Evolutionary conservation across 2,888 invertebrate genomes (phyloP), one percentile per base, ranked within the genome.

Genomic region (Phrixothrix hirtus): DNA sequence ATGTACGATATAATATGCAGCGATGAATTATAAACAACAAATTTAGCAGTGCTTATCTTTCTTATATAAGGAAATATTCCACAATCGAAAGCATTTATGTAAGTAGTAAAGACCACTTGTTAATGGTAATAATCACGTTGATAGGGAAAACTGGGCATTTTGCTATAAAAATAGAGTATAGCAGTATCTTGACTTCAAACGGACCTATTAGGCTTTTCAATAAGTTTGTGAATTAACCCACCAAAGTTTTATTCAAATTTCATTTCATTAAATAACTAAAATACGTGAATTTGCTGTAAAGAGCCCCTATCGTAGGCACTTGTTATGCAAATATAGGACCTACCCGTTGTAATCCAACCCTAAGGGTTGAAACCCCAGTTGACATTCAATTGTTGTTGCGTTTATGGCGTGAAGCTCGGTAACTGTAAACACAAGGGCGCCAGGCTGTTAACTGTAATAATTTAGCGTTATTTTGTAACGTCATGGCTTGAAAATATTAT

Each of bases 351-450:
- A 63, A 63, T 60, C 60, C 58, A 52, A 41, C 59, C 55, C 55
- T 49, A 57, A 58, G 58, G 55, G 58, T 57, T 52, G 47, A 51
- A 54, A 55, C 52, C 54, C 53, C 53, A 52, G 58, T 58, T 57
- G 59, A 60, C 61, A 60, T 57, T 63, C 62, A 62, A 62, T 64
- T 62, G 62, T 61, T 61, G 59, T 60, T 62, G 59, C 62, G 61
- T 62, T 60, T 57, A 58, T 49, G 55, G 61, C 59, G 61, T 61
- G 61, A 60, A 61, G 59, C 52, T 57, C 52, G 51, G 58, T 51
- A 55, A 53, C 51, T 58, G 58, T 57, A 55, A 57, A 60, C 46
- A 58, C 60, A 58, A 59, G 55, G 56, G 52, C 47, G 46, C 39
- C 52, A 56, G 51, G 47, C 57, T 49, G 50, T 55, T 57, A 59